phyloP scores from a whole-genome alignment of 2,113 vertebrate genomes.

The Mormoops blainvillei region DNA sequence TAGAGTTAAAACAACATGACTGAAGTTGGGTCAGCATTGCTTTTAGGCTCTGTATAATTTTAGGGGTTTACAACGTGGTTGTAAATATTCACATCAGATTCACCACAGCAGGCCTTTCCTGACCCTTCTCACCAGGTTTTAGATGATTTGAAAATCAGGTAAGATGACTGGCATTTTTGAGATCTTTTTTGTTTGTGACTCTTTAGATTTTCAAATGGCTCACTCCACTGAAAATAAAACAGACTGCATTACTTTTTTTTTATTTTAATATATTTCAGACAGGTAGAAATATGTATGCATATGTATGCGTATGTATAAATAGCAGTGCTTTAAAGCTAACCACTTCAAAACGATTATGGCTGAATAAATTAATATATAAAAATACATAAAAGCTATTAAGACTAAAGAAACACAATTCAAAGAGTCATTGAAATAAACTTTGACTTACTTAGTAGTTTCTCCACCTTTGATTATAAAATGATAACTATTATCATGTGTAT shows the following conservation, averaged over 20 bases:
- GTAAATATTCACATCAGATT: slow-evolving; percentile 3
- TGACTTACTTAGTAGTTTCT: background rate
- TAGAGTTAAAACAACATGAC: background rate
- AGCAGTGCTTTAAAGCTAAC: background rate
- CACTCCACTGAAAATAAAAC: background rate
- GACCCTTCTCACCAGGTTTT: background rate
- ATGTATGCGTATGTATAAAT: background rate
- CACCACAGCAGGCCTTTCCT: background rate
- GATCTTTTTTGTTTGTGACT: background rate
- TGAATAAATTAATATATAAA: background rate
- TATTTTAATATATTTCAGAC: background rate
- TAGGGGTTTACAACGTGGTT: slow-evolving; percentile 6
- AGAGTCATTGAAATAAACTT: background rate
- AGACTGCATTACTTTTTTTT: background rate
- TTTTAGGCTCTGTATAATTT: background rate
- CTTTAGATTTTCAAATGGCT: background rate
- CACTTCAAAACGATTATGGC: background rate
- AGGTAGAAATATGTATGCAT: background rate
- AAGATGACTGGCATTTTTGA: background rate
- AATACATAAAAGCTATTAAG: background rate
- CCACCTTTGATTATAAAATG: background rate
- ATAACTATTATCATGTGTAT: background rate
- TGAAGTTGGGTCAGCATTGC: background rate
- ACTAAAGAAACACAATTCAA: slow-evolving; percentile 15
- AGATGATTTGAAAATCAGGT: background rate